Evolutionary conservation across 1,140 invertebrate species (phyloP).

Genomic region (Atta texana): DNA sequence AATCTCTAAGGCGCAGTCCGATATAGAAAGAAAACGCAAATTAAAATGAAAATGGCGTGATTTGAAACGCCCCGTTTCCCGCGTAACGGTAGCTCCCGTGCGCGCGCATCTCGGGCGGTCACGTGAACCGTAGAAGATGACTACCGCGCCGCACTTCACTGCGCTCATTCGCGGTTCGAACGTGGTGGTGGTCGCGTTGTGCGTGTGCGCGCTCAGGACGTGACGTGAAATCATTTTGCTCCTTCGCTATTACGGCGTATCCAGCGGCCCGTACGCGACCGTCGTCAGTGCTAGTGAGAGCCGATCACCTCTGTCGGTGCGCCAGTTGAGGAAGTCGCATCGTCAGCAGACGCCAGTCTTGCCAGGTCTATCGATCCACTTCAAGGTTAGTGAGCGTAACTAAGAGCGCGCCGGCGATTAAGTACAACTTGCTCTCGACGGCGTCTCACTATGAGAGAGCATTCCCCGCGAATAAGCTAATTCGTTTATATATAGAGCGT

Average conservation of each 20-base stretch:
- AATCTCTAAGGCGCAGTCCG: too few species aligned
- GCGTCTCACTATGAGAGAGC: background rate
- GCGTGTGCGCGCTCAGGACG: background rate
- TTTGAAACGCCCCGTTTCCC: conserved; percentile 23
- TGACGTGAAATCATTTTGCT: background rate
- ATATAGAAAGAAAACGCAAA: background rate
- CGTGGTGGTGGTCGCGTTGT: background rate
- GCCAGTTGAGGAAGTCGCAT: background rate
- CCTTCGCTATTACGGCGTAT: background rate
- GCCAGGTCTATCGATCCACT: conserved; percentile 39
- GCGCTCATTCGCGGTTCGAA: conserved; percentile 20
- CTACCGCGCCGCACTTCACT: background rate
- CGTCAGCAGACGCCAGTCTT: background rate
- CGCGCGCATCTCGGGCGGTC: background rate
- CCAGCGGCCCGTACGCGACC: background rate
- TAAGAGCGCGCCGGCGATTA: conserved; percentile 18
- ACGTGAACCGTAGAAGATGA: background rate
- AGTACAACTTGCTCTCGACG: background rate
- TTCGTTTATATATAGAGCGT: conserved; percentile 43
- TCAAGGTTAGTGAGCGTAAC: conserved; percentile 51
- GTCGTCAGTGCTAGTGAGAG: conserved; percentile 11
- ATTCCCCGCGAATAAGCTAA: conserved; percentile 6
- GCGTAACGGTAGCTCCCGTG: background rate
- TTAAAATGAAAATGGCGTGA: background rate
- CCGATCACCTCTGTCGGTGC: background rate